Conservation (phyloP, 2,113 vertebrate species). For the Hydrolagus affinis region DNA sequence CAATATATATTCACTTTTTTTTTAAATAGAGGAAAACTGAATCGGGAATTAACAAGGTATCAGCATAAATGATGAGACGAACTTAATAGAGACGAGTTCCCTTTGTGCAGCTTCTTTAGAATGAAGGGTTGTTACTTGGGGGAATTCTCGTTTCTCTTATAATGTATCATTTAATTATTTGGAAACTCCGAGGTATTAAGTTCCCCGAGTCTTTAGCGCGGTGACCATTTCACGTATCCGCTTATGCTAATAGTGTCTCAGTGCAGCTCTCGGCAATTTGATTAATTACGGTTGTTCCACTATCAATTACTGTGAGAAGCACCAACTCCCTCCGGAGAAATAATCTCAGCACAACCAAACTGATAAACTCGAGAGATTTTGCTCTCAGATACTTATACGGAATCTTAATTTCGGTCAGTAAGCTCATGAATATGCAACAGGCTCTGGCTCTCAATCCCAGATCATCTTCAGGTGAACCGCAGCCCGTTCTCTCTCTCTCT, state of each 20-base stretch:
- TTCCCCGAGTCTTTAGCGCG: neutral
- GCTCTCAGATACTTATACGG: neutral
- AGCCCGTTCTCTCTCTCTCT: neutral
- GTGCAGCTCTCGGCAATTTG: neutral
- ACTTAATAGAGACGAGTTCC: too few species aligned
- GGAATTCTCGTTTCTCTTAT: neutral
- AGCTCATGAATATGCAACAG: neutral
- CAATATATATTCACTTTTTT: neutral
- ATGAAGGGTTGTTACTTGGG: too few species aligned
- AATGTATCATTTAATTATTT: neutral
- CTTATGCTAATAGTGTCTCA: neutral
- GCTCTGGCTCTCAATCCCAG: neutral
- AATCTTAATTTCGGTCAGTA: neutral
- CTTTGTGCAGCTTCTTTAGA: too few species aligned
- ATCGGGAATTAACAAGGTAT: neutral
- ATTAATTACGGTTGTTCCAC: slow-evolving; percentile 37
- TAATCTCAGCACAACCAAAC: slow-evolving; percentile 51
- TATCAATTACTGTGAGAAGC: slow-evolving; percentile 52
- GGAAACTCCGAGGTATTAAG: neutral
- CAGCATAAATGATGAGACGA: too few species aligned
- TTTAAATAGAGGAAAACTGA: neutral
- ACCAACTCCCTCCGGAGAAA: slow-evolving; percentile 47
- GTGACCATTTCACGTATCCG: neutral
- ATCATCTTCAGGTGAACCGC: neutral
- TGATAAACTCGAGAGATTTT: slow-evolving; percentile 26